These are phyloP conservation scores for Sebastes jordani DNA, from an alignment of 2,797 vertebrate genomes.

Conservation along the genomic window DNA sequence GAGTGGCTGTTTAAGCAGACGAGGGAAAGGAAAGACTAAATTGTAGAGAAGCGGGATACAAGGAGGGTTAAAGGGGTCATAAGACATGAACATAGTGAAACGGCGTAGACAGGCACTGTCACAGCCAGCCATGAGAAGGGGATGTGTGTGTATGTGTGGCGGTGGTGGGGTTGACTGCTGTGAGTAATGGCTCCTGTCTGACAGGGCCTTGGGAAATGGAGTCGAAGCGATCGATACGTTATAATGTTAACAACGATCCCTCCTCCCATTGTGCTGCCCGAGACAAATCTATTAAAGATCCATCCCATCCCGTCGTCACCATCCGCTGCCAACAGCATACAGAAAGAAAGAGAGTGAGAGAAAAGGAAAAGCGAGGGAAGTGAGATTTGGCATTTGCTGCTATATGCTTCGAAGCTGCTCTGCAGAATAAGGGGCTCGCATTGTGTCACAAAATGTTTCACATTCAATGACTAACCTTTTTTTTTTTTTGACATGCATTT, in stretches of 20 bases:
- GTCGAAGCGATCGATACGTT: constrained; percentile 80
- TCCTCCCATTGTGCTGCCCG: constrained; percentile 74
- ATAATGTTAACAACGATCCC: constrained; percentile 82
- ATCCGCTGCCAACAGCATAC: constrained; percentile 52
- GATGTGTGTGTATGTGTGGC: constrained; percentile 13
- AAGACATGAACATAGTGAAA: constrained; percentile 47
- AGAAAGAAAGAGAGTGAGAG: constrained; percentile 29
- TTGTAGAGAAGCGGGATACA: constrained; percentile 16
- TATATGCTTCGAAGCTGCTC: background rate
- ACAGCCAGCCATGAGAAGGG: constrained; percentile 27
- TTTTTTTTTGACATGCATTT: constrained; percentile 20
- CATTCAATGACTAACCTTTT: constrained; percentile 18
- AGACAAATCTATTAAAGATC: constrained; percentile 81
- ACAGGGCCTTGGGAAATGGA: constrained; percentile 77
- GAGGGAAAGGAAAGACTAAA: constrained; percentile 25
- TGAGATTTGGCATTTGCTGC: background rate
- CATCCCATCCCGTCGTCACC: constrained; percentile 64
- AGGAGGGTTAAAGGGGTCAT: constrained; percentile 34
- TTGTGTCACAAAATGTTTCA: constrained; percentile 47
- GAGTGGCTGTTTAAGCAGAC: constrained; percentile 9
- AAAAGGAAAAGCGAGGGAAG: constrained; percentile 5
- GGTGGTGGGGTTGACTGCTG: constrained; percentile 55
- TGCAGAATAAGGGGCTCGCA: constrained; percentile 13
- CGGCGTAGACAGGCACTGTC: constrained; percentile 56
- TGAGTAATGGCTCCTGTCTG: constrained; percentile 79